Conservation (phyloP, 2,113 vertebrate genomes). For the Periophthalmodon schlosseri region DNA sequence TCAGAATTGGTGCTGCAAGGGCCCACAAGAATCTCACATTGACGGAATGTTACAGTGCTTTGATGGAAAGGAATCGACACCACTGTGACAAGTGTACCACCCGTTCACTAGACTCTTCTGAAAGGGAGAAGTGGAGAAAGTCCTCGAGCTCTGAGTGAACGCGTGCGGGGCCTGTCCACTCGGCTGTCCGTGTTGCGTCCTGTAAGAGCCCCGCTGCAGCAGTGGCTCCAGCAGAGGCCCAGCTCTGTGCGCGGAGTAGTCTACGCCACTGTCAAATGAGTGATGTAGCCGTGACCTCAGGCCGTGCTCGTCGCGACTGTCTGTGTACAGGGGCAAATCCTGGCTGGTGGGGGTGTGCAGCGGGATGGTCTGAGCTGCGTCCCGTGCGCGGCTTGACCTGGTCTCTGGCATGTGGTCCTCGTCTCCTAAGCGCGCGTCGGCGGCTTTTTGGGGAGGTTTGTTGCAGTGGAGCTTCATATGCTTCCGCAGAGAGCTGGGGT, state of each 20-base stretch:
- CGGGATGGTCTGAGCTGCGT: slow-evolving; percentile 58
- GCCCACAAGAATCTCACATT: slow-evolving; percentile 38
- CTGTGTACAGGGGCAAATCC: slow-evolving; percentile 65
- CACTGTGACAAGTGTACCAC: slow-evolving; percentile 80
- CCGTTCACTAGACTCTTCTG: slow-evolving; percentile 78
- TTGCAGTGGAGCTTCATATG: slow-evolving; percentile 77
- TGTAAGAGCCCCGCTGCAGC: slow-evolving; percentile 74
- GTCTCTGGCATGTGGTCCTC: slow-evolving; percentile 49
- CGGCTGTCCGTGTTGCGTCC: slow-evolving; percentile 71
- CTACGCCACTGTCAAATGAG: slow-evolving; percentile 76
- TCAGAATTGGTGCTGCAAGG: background rate
- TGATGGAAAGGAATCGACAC: slow-evolving; percentile 71
- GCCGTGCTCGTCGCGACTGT: slow-evolving; percentile 70
- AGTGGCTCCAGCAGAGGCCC: slow-evolving; percentile 76
- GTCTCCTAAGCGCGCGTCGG: slow-evolving; percentile 53
- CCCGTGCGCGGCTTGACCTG: slow-evolving; percentile 65
- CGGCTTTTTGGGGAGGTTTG: slow-evolving; percentile 63
- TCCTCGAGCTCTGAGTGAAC: slow-evolving; percentile 70
- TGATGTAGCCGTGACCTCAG: slow-evolving; percentile 78
- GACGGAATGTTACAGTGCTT: slow-evolving; percentile 73
- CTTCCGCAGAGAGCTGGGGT: slow-evolving; percentile 75
- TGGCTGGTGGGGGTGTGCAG: slow-evolving; percentile 23
- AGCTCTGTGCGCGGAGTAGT: slow-evolving; percentile 75
- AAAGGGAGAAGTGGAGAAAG: slow-evolving; percentile 72
- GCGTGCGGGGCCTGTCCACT: slow-evolving; percentile 68